phyloP scores from a whole-genome alignment of 2,888 invertebrate genomes.

The Nemotelus pantherinus region DNA sequence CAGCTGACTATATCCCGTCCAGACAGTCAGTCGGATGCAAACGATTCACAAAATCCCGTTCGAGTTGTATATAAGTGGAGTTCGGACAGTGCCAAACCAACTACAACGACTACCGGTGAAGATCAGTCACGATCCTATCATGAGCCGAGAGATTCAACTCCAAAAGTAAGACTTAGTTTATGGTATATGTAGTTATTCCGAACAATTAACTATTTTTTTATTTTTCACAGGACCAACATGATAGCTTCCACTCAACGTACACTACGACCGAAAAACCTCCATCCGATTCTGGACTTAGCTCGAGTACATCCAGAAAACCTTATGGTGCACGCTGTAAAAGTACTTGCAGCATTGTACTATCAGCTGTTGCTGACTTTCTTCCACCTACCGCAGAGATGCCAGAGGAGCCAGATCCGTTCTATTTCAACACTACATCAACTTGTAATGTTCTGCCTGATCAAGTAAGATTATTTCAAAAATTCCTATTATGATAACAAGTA shows the following conservation, averaged over 20 bases:
- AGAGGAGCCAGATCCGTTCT: constrained; percentile 58
- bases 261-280: constrained; percentile 55
- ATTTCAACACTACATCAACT: constrained; percentile 59
- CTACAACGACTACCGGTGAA: constrained; percentile 64
- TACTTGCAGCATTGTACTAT: constrained; percentile 75
- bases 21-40: constrained; percentile 56
- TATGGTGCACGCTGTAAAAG: constrained; percentile 68
- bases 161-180: constrained; percentile 48
- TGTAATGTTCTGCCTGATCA: constrained; percentile 60
- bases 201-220: constrained; percentile 1
- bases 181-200: constrained; percentile 62
- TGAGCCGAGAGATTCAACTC: constrained; percentile 53
- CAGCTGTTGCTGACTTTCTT: constrained; percentile 65
- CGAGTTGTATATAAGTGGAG: constrained; percentile 65
- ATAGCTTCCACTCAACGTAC: constrained; percentile 62
- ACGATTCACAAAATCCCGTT: constrained; percentile 59
- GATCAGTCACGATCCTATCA: constrained; percentile 48
- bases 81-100: constrained; percentile 65
- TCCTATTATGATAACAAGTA: background rate
- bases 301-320: constrained; percentile 58
- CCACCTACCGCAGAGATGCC: constrained; percentile 53
- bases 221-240: constrained; percentile 47
- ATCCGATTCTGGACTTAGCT: constrained; percentile 68
- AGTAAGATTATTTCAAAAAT: constrained; percentile 51
- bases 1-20: constrained; percentile 72